Evolutionary conservation across 2,797 vertebrate species (phyloP), one percentile per base, ranked within the genome.

Genomic region (Harpia harpyja): DNA sequence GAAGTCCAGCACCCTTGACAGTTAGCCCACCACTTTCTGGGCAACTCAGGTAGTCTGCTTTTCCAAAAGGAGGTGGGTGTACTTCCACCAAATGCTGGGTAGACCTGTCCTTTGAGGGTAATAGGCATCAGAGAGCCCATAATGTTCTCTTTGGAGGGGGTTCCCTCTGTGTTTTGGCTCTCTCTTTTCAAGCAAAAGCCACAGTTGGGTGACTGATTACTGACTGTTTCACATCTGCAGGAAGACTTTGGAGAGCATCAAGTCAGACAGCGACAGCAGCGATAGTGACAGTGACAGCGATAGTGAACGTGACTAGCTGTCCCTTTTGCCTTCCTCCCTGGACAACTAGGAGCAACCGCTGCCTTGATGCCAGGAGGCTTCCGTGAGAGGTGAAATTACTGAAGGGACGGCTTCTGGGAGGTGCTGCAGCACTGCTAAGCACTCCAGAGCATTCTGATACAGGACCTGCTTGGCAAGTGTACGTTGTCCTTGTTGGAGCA

Each of bases 191-290:
- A 80, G 48, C 37, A 14, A 4, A 60, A 84, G n/a, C 61, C 51
- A 9, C 73, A 59, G 2, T 57, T 6, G 37, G 74, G 46, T 88
- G 44, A 35, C n/a, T 57, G 46, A 61, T 72, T 3, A 35, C 75
- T 25, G 64, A 18, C 17, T 94, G 43, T 77, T 96, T 86, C 84
- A 21, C 25, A 49, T 37, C 79, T 80, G 39, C 95, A 99, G 99
- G 97, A 95, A 81, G 35, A 49, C 85, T 5, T 25, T 99, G 73
- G 91, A 96, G 56, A 98, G 97, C 3, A 93, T 98, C 70, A 87
- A 96, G 51, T 88, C 93, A 8, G 46, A 94, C 35, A 90, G 96
- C 6, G 92, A 91, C 88, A 97, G 95, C 2, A 97, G 96, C 1
- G 97, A 98, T 8, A 90, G 74, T 2, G 92, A 95, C 60, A 87